Evolutionary conservation across 1,140 invertebrate genomes (phyloP), one percentile per base, ranked within the genome.

Genomic region (Copidosoma floridanum): DNA sequence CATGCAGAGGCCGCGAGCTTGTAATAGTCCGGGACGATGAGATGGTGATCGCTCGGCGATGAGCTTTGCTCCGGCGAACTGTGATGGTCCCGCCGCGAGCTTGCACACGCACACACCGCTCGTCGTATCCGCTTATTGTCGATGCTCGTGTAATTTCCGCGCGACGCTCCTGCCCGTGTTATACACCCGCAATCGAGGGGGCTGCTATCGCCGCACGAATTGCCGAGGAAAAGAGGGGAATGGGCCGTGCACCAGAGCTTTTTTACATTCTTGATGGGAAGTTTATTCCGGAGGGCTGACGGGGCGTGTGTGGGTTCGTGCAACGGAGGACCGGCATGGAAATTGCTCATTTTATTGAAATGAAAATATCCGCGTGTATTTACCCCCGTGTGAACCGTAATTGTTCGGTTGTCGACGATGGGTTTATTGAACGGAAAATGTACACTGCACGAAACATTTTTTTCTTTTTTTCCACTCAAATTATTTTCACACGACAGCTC

Each of bases 11-110:
- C 56, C 59, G 64, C 68, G 68, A 59, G 71, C 71, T 73, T 73
- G 72, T 77, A 76, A 79, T 76, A 75, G 72, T 70, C 70, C 61
- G 35, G 47, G 38, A 37, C 75, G 75, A 79, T 77, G 75, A 77
- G 75, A 78, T 78, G 47, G 74, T 76, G 75, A 79, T 79, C 77
- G 76, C 71, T 68, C 69, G 74, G 71, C 72, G 76, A 79, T 79
- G 77, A 79, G 77, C 76, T 77, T 27, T 48, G 32, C 23, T 44
- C 43, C 29, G 1, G 73, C 71, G 65, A 76, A 71, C 44, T n/a
- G 69, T 75, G 76, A 78, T 78, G 76, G 75, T 77, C 77, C 77
- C 77, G 73, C 66, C 70, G 76, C 66, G n/a, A n/a, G n/a, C n/a
- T n/a, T 70, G 53, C 69, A 64, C 67, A 64, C 67, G 18, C 63